A percentile compares a stretch with the other conserved stretches of the same genome.
Evolutionary conservation across 2,888 invertebrate species (phyloP).

Genomic region (Polymixis lichenea): DNA sequence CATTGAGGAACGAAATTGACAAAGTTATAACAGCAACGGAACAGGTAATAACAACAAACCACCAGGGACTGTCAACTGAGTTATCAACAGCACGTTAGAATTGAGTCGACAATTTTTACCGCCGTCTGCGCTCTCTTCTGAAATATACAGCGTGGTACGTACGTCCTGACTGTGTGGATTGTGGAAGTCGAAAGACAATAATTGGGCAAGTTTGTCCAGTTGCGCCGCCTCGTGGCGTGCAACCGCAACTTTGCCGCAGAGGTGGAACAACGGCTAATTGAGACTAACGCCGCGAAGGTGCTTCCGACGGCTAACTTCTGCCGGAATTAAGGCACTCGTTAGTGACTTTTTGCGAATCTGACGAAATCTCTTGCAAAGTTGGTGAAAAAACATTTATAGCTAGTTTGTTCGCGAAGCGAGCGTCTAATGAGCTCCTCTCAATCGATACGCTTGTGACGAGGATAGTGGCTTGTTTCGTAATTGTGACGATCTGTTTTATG

Average conservation of each 20-base stretch:
- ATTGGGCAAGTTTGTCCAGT: slow-evolving; percentile 79
- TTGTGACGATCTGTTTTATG: slow-evolving; percentile 53
- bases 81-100: slow-evolving; percentile 56
- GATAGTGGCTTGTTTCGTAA: slow-evolving; percentile 57
- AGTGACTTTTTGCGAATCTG: slow-evolving; percentile 84
- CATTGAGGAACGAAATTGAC: slow-evolving; percentile 41
- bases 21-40: slow-evolving; percentile 58
- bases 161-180: slow-evolving; percentile 54
- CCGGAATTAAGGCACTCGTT: slow-evolving; percentile 86
- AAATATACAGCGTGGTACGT: slow-evolving; percentile 31
- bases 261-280: slow-evolving; percentile 80
- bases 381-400: slow-evolving; percentile 79
- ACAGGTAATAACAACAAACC: slow-evolving; percentile 50
- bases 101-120: slow-evolving; percentile 60
- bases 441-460: slow-evolving; percentile 54
- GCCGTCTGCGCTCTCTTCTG: slow-evolving; percentile 27
- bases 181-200: slow-evolving; percentile 77
- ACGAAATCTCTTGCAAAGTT: slow-evolving; percentile 82
- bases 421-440: slow-evolving; percentile 68
- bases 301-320: slow-evolving; percentile 78
- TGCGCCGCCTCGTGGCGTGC: slow-evolving; percentile 64
- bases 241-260: slow-evolving; percentile 63
- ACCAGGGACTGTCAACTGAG: slow-evolving; percentile 42
- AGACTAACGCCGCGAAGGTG: slow-evolving; percentile 77
- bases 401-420: slow-evolving; percentile 70